Evolutionary conservation across 2,888 invertebrate species (phyloP).

Genomic region (Lumbricus terrestris): DNA sequence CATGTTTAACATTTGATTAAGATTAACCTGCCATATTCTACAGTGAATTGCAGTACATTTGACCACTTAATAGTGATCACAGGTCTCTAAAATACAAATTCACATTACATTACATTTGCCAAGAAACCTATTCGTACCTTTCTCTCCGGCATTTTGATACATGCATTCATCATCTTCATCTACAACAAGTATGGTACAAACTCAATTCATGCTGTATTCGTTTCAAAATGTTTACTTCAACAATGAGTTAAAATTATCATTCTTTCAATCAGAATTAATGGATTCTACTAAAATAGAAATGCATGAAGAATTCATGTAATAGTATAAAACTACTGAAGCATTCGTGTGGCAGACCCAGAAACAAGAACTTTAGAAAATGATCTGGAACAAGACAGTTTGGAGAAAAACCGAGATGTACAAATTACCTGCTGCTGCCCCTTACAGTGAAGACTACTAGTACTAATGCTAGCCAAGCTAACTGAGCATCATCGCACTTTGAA

Average conservation of each 20-base stretch:
- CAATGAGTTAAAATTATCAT: not conserved
- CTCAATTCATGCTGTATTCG: not conserved
- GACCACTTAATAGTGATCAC: not conserved
- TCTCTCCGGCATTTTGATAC: not conserved
- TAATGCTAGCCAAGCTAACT: not conserved
- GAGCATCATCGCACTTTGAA: not conserved
- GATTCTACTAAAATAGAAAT: not conserved
- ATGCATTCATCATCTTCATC: not conserved
- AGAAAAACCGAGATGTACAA: not conserved
- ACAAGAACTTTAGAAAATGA: not conserved
- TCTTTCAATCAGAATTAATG: not conserved
- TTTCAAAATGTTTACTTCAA: not conserved
- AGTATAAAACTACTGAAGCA: not conserved
- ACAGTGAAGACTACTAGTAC: not conserved
- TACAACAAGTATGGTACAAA: not conserved
- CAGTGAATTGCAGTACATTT: not conserved
- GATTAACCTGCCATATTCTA: not conserved
- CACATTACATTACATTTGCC: not conserved
- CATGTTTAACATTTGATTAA: not conserved
- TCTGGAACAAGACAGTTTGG: not conserved
- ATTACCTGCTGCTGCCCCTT: not conserved
- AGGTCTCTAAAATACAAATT: not conserved
- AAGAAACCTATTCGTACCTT: not conserved
- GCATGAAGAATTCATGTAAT: not conserved
- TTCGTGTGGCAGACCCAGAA: not conserved